Conservation (phyloP, 2,888 invertebrate species). For the Diarsia brunnea region DNA sequence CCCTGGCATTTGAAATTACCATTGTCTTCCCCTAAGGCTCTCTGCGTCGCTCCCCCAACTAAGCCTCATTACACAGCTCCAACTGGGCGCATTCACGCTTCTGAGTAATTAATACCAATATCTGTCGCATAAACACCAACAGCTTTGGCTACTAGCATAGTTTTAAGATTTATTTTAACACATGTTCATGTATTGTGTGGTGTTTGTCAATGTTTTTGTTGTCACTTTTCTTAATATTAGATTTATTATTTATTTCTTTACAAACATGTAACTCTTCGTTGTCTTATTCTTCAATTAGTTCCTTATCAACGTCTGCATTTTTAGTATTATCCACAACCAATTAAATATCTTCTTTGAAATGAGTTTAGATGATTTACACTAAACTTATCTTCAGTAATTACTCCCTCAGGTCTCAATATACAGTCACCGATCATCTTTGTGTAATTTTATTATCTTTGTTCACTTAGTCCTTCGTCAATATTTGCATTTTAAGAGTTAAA, state of each 20-base stretch:
- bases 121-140: slow-evolving; percentile 43
- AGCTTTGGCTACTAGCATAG: slow-evolving; percentile 25
- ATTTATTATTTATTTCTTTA: too few relatives aligned
- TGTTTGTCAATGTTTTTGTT: background rate
- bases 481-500: background rate
- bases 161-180: slow-evolving; percentile 6
- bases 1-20: slow-evolving; percentile 47
- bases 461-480: too few relatives aligned
- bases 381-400: too few relatives aligned
- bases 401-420: too few relatives aligned
- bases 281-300: background rate
- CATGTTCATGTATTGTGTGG: background rate
- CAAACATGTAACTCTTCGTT: too few relatives aligned
- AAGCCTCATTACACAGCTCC: slow-evolving; percentile 60
- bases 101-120: slow-evolving; percentile 62
- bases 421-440: too few relatives aligned
- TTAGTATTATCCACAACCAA: background rate
- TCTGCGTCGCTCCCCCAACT: slow-evolving; percentile 47
- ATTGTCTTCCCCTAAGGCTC: slow-evolving; percentile 49
- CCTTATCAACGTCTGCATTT: background rate
- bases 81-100: slow-evolving; percentile 57
- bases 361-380: too few relatives aligned
- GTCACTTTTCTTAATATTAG: too few relatives aligned
- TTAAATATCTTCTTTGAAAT: too few relatives aligned
- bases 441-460: too few relatives aligned